phyloP scores from a whole-genome alignment of 2,797 vertebrate species.

The Taeniopygia guttata region DNA sequence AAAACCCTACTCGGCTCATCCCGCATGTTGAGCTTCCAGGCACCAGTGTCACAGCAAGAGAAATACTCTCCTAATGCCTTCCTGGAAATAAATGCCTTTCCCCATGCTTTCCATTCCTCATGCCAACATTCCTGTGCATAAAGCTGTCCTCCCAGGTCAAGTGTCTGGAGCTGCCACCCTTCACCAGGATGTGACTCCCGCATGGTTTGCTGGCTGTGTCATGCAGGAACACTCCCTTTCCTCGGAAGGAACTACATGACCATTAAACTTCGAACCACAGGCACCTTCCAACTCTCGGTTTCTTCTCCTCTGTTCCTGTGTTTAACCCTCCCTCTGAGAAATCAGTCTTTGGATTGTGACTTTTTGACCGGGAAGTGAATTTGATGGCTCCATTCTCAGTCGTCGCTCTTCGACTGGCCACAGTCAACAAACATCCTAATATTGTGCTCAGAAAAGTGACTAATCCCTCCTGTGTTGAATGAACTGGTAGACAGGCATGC shows the following conservation, averaged over 20 bases:
- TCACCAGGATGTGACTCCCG: slow-evolving; percentile 42
- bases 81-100: neutral
- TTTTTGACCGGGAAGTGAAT: neutral
- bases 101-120: neutral
- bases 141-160: neutral
- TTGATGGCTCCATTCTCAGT: slow-evolving; percentile 2
- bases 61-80: neutral
- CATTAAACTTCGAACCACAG: neutral
- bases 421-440: slow-evolving; percentile 53
- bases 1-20: accelerated
- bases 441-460: slow-evolving; percentile 70
- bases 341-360: neutral
- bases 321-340: neutral
- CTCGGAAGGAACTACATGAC: neutral
- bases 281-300: neutral
- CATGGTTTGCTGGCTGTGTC: slow-evolving; percentile 46
- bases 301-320: neutral
- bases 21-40: neutral
- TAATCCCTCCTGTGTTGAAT: slow-evolving; percentile 73
- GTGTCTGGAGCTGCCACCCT: neutral
- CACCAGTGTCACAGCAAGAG: neutral
- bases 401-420: neutral
- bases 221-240: slow-evolving; percentile 48
- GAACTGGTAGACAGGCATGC: slow-evolving; percentile 70
- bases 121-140: neutral